Evolutionary conservation across 2,113 vertebrate species (phyloP).

Genomic region (Anoura caudifer): DNA sequence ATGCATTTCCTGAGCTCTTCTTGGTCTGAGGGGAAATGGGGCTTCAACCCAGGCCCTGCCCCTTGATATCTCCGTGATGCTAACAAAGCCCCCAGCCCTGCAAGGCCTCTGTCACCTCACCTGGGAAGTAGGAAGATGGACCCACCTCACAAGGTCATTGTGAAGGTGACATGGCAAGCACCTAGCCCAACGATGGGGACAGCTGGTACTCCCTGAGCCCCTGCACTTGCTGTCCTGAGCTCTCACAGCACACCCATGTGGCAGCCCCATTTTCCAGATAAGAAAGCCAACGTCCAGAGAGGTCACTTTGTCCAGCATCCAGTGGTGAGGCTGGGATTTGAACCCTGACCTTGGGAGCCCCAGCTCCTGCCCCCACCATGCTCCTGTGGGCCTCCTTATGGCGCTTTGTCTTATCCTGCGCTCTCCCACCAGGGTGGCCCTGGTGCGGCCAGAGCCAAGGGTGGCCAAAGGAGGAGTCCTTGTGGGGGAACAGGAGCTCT

Average conservation of each 20-base stretch:
- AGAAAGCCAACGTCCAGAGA: not conserved
- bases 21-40: too few relatives aligned
- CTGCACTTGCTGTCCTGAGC: not conserved
- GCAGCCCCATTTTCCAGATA: not conserved
- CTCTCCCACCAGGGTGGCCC: not conserved
- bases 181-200: not conserved
- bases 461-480: not conserved
- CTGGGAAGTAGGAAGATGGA: not conserved
- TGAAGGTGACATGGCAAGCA: not conserved
- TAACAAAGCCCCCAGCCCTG: accelerated
- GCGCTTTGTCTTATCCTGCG: not conserved
- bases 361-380: too few relatives aligned
- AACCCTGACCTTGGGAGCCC: not conserved
- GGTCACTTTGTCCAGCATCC: not conserved
- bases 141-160: accelerated
- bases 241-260: accelerated
- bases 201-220: not conserved
- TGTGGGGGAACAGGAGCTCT: too few relatives aligned
- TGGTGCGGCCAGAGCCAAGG: accelerated
- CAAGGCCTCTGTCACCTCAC: accelerated
- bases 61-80: accelerated
- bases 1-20: accelerated
- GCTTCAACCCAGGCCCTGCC: not conserved
- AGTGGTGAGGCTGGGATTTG: not conserved
- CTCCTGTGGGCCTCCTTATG: not conserved